Conservation (phyloP, 2,113 vertebrate species). For the Pleuronectes platessa region DNA sequence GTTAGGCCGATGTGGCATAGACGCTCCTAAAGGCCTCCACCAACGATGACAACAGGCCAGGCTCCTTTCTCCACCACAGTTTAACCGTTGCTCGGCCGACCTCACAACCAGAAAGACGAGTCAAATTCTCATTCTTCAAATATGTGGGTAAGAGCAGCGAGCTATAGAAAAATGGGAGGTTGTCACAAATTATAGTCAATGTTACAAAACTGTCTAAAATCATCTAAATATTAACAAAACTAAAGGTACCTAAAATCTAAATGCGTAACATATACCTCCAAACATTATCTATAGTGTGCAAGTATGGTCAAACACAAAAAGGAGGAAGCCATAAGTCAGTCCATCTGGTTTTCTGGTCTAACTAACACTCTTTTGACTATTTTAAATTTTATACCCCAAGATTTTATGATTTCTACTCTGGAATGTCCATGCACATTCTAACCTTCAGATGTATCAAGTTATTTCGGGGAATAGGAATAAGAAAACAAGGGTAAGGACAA, state of each 20-base stretch:
- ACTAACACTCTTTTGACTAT: too few relatives aligned
- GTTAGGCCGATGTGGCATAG: constrained; percentile 60
- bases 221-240: background rate
- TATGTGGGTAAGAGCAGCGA: background rate
- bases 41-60: constrained; percentile 48
- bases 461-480: too few relatives aligned
- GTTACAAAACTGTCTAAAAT: background rate
- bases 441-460: too few relatives aligned
- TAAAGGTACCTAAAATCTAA: background rate
- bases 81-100: constrained; percentile 71
- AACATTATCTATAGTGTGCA: too few relatives aligned
- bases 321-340: too few relatives aligned
- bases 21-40: constrained; percentile 47
- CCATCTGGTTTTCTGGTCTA: too few relatives aligned
- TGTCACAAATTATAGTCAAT: background rate
- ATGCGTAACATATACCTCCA: background rate
- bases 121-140: background rate
- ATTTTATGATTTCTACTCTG: too few relatives aligned
- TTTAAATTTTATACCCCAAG: too few relatives aligned
- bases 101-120: constrained; percentile 31
- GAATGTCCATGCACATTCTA: too few relatives aligned
- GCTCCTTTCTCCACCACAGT: constrained; percentile 67
- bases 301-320: too few relatives aligned
- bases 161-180: background rate
- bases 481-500: too few relatives aligned